Conservation (phyloP, 1,140 invertebrate species). For the Eurosta solidaginis region DNA sequence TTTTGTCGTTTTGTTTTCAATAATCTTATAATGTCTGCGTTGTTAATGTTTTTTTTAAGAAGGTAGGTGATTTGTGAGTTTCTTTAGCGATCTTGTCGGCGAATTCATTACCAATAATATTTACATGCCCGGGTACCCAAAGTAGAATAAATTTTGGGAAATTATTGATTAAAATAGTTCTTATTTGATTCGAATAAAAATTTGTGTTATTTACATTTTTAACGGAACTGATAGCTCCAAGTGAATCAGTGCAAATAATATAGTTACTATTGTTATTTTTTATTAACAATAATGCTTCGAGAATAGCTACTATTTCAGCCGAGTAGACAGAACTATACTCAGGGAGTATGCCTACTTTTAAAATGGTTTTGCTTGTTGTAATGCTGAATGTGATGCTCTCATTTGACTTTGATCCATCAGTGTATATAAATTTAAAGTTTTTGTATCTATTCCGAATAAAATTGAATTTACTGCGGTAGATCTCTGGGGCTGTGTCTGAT, state of each 20-base stretch:
- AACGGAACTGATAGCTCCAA: constrained; percentile 28
- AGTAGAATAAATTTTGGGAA: neutral
- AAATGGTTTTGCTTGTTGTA: constrained; percentile 19
- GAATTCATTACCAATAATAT: constrained; percentile 13
- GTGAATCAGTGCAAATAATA: constrained; percentile 31
- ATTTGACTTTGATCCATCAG: neutral
- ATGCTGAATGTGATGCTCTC: neutral
- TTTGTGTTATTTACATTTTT: constrained; percentile 31
- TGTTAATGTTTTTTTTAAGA: no score
- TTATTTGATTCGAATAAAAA: constrained; percentile 23
- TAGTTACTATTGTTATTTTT: constrained; percentile 33
- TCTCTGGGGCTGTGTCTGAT: neutral
- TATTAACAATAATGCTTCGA: constrained; percentile 1
- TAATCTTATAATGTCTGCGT: no score
- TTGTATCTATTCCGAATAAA: constrained; percentile 27
- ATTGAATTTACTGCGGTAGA: neutral
- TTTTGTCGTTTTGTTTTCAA: no score
- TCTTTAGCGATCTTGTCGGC: constrained; percentile 10
- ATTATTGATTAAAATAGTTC: neutral
- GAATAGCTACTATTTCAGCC: constrained; percentile 32
- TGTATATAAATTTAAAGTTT: constrained; percentile 32
- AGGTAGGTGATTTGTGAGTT: neutral
- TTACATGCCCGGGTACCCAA: constrained; percentile 23
- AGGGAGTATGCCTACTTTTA: constrained; percentile 28
- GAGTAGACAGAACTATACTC: neutral